Percentiles rank a stretch among this genome's conserved stretches.
phyloP scores from a whole-genome alignment of 1,140 invertebrate species.

The Drosophila asahinai region DNA sequence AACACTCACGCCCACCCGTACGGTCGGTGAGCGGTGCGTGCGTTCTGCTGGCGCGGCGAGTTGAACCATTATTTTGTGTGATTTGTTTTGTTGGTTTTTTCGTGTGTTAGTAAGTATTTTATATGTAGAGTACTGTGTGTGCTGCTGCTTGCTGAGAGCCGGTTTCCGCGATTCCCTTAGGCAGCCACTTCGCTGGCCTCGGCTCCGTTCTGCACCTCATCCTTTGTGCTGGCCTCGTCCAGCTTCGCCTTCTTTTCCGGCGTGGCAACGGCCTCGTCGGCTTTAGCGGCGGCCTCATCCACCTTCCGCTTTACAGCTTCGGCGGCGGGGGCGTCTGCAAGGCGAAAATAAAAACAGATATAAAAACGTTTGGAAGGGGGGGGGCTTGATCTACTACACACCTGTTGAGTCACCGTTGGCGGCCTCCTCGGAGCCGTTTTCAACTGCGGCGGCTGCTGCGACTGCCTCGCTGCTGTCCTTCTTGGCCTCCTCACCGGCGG shows the following conservation, averaged over 20 bases:
- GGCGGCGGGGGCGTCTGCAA: slow-evolving; percentile 69
- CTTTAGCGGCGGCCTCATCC: slow-evolving; percentile 68
- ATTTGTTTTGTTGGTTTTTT: slow-evolving; percentile 52
- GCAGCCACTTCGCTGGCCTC: slow-evolving; percentile 84
- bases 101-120: slow-evolving; percentile 74
- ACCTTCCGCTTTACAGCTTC: slow-evolving; percentile 84
- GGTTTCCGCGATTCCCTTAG: slow-evolving; percentile 59
- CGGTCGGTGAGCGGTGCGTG: slow-evolving; percentile 18
- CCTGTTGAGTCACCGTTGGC: slow-evolving; percentile 84
- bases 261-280: slow-evolving; percentile 78
- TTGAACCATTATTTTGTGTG: slow-evolving; percentile 42
- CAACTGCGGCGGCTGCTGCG: slow-evolving; percentile 57
- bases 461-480: slow-evolving; percentile 68
- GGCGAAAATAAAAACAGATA: neutral
- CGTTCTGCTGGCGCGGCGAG: slow-evolving; percentile 2
- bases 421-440: slow-evolving; percentile 72
- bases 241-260: slow-evolving; percentile 84
- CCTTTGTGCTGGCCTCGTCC: slow-evolving; percentile 83
- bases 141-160: slow-evolving; percentile 35
- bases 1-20: slow-evolving; percentile 6
- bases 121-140: slow-evolving; percentile 67
- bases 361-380: neutral
- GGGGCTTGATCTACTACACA: slow-evolving; percentile 34
- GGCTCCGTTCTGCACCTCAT: slow-evolving; percentile 82
- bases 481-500: slow-evolving; percentile 65